Base-by-base conservation (phyloP, 2,888 invertebrate species). In the Strigamia transsilvanica region DNA sequence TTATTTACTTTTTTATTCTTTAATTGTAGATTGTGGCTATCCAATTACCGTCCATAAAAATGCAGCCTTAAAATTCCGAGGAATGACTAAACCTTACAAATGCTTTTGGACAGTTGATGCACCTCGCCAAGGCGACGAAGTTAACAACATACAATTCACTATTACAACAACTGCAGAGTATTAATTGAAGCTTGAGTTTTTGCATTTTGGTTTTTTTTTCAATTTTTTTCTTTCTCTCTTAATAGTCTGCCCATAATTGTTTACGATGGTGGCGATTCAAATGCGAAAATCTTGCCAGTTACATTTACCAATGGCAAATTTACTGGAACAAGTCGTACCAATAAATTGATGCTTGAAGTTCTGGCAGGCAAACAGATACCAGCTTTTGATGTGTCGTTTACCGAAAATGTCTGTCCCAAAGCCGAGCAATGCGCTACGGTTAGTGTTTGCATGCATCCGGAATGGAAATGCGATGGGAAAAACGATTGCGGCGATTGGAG, bases 401-500 rank as follows among this genome's bases (percentile, higher is more conserved):
- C 13, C 10, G 21, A 61, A 23, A 15, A 61, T 18, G 21, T 21
- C 5, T 61, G 61, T 21, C 21, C 61, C 18, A 23, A 23, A 61
- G 7, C 21, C 9, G 2, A 61, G 18, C 61, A 61, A 12, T 61
- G 61, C 61, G 0, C 0, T 0, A n/a, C 13, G 10, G 61, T 4
- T 46, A 2, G 6, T 5, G 7, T 61, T 6, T 61, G 61, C 23
- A 61, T 61, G 61, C 61, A 61, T 21, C 18, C n/a, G 4, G 61
- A n/a, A 12, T 61, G 61, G 61, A 15, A 2, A 6, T 61, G 61
- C 12, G 23, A 61, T 23, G 61, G 61, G 18, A 6, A 21, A 61
- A 61, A 61, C 12, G 21, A 21, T 61, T 61, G 61, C 7, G 61
- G 61, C 18, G 61, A 61, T 61, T 61, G 61, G 61, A 61, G 61